A percentile compares a stretch with the other conserved stretches of the same genome.
These are phyloP conservation scores for Chiloscyllium punctatum DNA, from an alignment of 2,797 vertebrate species.

Conservation along the genomic window DNA sequence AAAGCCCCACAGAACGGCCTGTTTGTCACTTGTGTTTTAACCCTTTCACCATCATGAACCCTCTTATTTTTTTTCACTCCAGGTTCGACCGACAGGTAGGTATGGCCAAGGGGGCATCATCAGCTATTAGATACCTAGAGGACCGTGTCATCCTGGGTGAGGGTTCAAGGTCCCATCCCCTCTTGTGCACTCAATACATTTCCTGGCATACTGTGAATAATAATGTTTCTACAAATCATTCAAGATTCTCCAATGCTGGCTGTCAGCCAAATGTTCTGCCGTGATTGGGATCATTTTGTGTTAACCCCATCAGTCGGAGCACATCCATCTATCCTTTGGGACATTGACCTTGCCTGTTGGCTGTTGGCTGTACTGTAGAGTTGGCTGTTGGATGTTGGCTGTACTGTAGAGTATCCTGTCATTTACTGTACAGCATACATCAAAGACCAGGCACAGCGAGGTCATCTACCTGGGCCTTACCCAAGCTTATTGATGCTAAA, in stretches of 20 bases:
- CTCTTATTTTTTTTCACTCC: neutral
- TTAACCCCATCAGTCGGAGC: neutral
- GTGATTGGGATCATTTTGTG: neutral
- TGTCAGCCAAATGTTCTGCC: neutral
- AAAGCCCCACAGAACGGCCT: neutral
- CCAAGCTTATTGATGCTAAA: neutral
- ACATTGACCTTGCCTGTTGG: neutral
- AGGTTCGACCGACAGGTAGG: conserved; percentile 4
- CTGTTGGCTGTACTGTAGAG: neutral
- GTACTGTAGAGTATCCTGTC: neutral
- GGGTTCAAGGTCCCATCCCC: neutral
- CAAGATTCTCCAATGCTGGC: neutral
- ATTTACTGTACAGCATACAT: neutral
- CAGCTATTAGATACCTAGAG: neutral
- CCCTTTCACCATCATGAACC: neutral
- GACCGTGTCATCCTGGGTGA: neutral
- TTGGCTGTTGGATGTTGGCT: neutral
- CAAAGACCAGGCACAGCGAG: neutral
- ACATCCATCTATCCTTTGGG: neutral
- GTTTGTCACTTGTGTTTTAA: conserved; percentile 7
- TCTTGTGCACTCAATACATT: neutral
- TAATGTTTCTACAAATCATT: too few species aligned
- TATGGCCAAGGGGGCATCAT: neutral
- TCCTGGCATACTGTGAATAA: neutral
- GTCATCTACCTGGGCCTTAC: neutral